Evolutionary conservation across 2,888 invertebrate species (phyloP), one percentile per base, ranked within the genome.

Genomic region (Sisyra terminalis): DNA sequence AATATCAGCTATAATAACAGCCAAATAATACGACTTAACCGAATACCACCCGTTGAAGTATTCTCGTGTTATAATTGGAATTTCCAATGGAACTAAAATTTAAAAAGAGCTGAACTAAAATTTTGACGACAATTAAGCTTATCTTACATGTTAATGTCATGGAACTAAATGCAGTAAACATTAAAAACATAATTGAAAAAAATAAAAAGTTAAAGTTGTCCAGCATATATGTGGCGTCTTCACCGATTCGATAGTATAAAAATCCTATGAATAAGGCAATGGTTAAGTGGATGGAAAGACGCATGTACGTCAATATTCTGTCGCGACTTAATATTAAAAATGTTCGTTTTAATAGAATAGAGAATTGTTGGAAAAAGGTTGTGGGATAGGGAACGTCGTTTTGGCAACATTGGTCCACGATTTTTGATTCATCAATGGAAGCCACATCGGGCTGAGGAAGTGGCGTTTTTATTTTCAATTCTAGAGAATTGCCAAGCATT

Each of bases 21-120:
- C 82, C 14, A 79, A 60, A 56, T 84, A 90, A 61, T 86, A 88
- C 1, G 87, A 79, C 39, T 79, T 77, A 2, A 88, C 64, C 14
- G 84, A 83, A 62, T 90, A 90, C 90, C 89, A 90, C 45, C 86
- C 75, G 63, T 90, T 90, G 53, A 88, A 81, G 56, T 88, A 84
- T 57, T 90, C 90, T 39, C 86, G 66, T 3, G 77, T 73, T 42
- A 87, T 75, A 44, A 87, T 75, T 11, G 82, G 78, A 60, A 88
- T 70, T 64, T 89, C 86, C 54, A 78, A 64, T 29, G 89, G 88
- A 72, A 88, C 89, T 89, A 63, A 45, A 46, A 39, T 13, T 42
- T 40, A 11, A 31, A 29, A n/a, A 29, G 29, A 14, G 9, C n/a
- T 15, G 15, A 17, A n/a, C 8, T 38, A n/a, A 8, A 16, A 38